Conservation (phyloP, 1,140 invertebrate species). For the Cherax destructor region DNA sequence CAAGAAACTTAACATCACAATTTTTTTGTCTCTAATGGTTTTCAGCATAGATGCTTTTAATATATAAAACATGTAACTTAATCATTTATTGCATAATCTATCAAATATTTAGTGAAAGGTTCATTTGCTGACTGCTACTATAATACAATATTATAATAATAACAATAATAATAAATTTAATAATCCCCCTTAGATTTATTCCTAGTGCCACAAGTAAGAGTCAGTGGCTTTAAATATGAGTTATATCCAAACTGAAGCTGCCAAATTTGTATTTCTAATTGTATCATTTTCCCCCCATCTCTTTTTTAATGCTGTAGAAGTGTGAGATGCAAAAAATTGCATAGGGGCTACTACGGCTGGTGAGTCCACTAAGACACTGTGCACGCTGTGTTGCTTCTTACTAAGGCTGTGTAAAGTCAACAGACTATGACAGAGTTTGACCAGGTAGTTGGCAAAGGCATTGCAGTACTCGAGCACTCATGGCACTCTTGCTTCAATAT, state of each 20-base stretch:
- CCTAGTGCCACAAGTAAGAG: neutral
- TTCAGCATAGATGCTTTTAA: neutral
- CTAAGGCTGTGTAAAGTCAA: neutral
- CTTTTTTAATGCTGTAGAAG: neutral
- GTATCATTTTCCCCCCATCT: neutral
- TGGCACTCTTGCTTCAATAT: neutral
- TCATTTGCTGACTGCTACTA: neutral
- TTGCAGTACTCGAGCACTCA: neutral
- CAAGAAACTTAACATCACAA: neutral
- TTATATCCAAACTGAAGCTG: neutral
- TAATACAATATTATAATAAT: neutral
- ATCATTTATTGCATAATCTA: too few relatives aligned
- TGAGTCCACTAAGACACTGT: conserved; percentile 15
- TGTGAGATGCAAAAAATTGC: conserved; percentile 13
- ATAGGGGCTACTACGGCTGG: conserved; percentile 14
- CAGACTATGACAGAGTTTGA: neutral
- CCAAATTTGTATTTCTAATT: conserved; percentile 15
- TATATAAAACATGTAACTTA: too few relatives aligned
- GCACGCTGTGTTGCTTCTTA: conserved; percentile 5
- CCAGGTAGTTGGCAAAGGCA: neutral
- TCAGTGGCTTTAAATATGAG: neutral
- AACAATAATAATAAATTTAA: neutral
- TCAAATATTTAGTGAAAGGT: neutral
- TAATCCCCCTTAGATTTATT: neutral
- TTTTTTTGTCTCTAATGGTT: neutral